phyloP scores from a whole-genome alignment of 2,797 vertebrate genomes.

The Chaetophractus vellerosus region DNA sequence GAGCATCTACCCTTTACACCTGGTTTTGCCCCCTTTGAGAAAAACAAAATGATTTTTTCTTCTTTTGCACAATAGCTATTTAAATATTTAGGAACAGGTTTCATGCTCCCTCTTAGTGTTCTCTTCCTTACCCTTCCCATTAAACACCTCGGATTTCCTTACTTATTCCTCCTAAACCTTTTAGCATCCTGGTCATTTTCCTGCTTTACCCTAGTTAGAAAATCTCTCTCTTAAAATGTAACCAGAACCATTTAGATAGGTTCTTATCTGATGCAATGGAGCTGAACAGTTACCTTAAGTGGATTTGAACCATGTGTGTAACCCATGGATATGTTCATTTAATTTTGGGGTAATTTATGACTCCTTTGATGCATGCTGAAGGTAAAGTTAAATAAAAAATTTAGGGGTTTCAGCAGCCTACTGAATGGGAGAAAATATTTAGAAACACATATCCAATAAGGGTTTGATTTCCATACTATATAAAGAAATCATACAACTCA shows the following conservation, averaged over 20 bases:
- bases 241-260: neutral
- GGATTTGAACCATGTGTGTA: neutral
- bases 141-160: neutral
- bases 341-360: neutral
- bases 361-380: neutral
- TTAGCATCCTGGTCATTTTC: neutral
- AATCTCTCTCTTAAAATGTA: neutral
- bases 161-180: neutral
- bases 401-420: neutral
- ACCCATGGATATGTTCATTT: neutral
- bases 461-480: too few species aligned
- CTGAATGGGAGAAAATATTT: too few species aligned
- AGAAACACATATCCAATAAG: too few species aligned
- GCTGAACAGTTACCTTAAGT: neutral
- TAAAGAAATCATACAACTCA: too few species aligned
- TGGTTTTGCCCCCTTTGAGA: neutral
- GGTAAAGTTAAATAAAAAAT: neutral
- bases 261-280: neutral
- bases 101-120: neutral
- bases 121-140: neutral
- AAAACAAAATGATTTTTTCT: slow-evolving; percentile 20
- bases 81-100: neutral
- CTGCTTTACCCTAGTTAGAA: neutral
- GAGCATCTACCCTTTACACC: accelerated
- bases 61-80: neutral